Conservation (phyloP, 2,113 vertebrate genomes). For the Galemys pyrenaicus region DNA sequence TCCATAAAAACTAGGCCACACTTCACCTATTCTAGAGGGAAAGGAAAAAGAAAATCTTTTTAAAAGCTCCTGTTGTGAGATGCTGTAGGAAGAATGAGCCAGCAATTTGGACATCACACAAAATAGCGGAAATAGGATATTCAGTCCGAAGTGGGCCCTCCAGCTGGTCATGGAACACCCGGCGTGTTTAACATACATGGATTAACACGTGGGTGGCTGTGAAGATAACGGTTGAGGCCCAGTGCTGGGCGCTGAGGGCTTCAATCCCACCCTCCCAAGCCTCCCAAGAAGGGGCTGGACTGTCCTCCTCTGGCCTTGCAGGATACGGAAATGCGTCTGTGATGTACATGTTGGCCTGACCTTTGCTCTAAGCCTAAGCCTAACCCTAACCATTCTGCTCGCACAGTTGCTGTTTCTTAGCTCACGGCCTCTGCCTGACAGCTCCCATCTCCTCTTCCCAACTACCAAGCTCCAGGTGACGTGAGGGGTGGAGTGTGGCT, state of each 20-base stretch:
- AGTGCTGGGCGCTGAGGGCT: constrained; percentile 26
- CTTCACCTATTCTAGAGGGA: constrained; percentile 16
- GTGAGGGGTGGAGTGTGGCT: too few species aligned
- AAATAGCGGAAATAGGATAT: constrained; percentile 70
- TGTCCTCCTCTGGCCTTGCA: too few species aligned
- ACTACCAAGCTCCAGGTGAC: too few species aligned
- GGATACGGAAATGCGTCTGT: too few species aligned
- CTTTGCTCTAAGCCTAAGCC: too few species aligned
- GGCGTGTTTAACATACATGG: constrained; percentile 59
- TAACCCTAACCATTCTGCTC: too few species aligned
- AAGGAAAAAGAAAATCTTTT: constrained; percentile 17
- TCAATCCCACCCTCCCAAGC: constrained; percentile 13
- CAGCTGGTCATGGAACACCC: constrained; percentile 55
- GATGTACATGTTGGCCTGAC: too few species aligned
- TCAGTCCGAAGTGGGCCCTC: constrained; percentile 67
- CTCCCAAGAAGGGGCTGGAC: constrained; percentile 39
- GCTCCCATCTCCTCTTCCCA: too few species aligned
- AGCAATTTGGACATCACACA: constrained; percentile 58
- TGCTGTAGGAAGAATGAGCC: constrained; percentile 40
- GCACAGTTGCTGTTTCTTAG: too few species aligned
- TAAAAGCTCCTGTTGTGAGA: constrained; percentile 19
- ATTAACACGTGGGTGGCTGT: constrained; percentile 58
- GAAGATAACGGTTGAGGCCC: too few species aligned
- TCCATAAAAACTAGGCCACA: constrained; percentile 33
- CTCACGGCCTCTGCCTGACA: too few species aligned